A percentile compares a stretch with the other conserved stretches of the same genome.
phyloP scores from a whole-genome alignment of 1,140 invertebrate genomes.

The Adelges cooleyi region DNA sequence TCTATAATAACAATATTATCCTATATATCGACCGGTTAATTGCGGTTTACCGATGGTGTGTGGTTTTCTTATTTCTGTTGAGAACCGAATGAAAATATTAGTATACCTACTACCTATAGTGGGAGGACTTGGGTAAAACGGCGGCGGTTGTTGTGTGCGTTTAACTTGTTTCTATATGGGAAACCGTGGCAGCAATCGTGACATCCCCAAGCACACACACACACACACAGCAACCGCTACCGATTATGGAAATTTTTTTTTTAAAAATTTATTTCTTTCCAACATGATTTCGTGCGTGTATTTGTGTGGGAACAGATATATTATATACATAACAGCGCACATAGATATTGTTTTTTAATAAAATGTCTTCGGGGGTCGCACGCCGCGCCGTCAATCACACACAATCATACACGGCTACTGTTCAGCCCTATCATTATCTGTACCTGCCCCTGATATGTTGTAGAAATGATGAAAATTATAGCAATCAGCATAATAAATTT shows the following conservation, averaged over 20 bases:
- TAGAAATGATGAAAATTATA: slow-evolving; percentile 26
- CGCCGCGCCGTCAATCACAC: slow-evolving; percentile 20
- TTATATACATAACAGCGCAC: background rate
- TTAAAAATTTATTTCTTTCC: too few species aligned
- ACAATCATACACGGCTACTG: background rate
- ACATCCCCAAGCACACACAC: slow-evolving; percentile 11
- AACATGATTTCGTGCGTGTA: background rate
- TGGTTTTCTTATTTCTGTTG: too few species aligned
- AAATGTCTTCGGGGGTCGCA: slow-evolving; percentile 21
- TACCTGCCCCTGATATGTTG: too few species aligned
- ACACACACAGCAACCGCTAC: slow-evolving; percentile 6
- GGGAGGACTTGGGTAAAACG: too few species aligned
- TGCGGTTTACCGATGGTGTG: too few species aligned
- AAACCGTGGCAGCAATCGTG: slow-evolving; percentile 18
- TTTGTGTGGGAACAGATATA: slow-evolving; percentile 5
- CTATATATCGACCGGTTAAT: too few species aligned
- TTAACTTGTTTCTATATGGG: background rate
- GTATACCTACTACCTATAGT: too few species aligned
- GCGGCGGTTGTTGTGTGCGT: too few species aligned
- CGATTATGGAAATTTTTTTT: slow-evolving; percentile 22
- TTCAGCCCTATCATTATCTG: slow-evolving; percentile 12
- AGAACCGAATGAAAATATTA: too few species aligned
- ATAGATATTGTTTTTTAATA: background rate
- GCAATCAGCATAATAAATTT: slow-evolving; percentile 25
- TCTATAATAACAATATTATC: too few species aligned